phyloP scores from a whole-genome alignment of 2,113 vertebrate genomes.

The Alligator mississippiensis region DNA sequence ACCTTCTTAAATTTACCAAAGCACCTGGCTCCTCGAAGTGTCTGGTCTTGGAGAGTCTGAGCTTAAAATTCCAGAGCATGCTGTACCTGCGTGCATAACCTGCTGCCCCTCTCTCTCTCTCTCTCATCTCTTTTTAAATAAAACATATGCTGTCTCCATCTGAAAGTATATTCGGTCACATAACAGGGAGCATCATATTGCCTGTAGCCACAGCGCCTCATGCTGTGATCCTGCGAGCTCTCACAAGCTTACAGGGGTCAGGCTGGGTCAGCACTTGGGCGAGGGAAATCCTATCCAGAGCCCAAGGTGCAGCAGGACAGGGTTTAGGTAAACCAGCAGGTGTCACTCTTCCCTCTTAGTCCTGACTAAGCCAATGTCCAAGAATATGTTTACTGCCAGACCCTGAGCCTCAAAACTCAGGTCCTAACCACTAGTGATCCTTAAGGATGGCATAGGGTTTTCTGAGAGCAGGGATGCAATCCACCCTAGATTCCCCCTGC shows the following conservation, averaged over 20 bases:
- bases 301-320: no score
- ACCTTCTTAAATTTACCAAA: constrained; percentile 7
- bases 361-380: neutral
- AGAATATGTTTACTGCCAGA: neutral
- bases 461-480: neutral
- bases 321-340: neutral
- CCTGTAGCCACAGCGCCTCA: neutral
- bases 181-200: neutral
- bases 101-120: constrained; percentile 36
- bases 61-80: constrained; percentile 52
- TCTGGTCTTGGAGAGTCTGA: constrained; percentile 23
- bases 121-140: constrained; percentile 61
- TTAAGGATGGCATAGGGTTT: neutral
- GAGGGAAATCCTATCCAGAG: neutral
- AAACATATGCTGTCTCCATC: constrained; percentile 49
- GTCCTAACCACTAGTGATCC: neutral
- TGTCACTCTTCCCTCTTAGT: neutral
- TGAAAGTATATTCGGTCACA: constrained; percentile 27
- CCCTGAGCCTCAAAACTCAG: neutral
- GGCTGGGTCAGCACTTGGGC: neutral
- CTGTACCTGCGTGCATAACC: constrained; percentile 23
- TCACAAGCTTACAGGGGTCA: neutral
- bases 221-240: neutral
- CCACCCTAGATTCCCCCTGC: neutral
- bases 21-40: constrained; percentile 29